phyloP scores from a whole-genome alignment of 2,797 vertebrate genomes.

The Microctenopoma stevenorrisi region DNA sequence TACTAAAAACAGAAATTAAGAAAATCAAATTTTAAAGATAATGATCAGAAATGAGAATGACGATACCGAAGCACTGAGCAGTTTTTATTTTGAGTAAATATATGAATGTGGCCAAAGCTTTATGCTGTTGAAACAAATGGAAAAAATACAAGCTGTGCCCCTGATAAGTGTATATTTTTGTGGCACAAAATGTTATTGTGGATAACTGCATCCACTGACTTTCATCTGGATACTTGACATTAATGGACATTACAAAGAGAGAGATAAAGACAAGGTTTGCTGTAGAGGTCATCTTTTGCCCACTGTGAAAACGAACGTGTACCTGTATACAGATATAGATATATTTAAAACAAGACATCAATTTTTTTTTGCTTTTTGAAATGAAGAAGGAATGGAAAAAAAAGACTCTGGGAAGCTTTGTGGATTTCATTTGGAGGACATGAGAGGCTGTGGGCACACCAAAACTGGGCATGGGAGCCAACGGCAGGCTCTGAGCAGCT shows the following conservation, averaged over 20 bases:
- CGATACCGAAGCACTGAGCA: slow-evolving; percentile 88
- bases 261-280: slow-evolving; percentile 84
- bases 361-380: slow-evolving; percentile 80
- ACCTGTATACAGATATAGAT: slow-evolving; percentile 91
- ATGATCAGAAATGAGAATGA: slow-evolving; percentile 69
- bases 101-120: slow-evolving; percentile 97
- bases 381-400: slow-evolving; percentile 83
- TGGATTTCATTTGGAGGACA: slow-evolving; percentile 89
- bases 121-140: slow-evolving; percentile 87
- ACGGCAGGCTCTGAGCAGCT: slow-evolving; percentile 81
- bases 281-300: slow-evolving; percentile 91
- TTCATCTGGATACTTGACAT: slow-evolving; percentile 89
- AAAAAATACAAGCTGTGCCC: slow-evolving; percentile 79
- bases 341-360: slow-evolving; percentile 93
- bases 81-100: slow-evolving; percentile 89
- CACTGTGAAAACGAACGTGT: slow-evolving; percentile 95
- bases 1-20: slow-evolving; percentile 74
- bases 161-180: slow-evolving; percentile 86
- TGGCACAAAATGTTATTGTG: slow-evolving; percentile 79
- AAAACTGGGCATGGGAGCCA: slow-evolving; percentile 84
- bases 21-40: slow-evolving; percentile 72
- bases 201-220: slow-evolving; percentile 81
- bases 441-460: slow-evolving; percentile 84
- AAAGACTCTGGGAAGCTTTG: slow-evolving; percentile 89
- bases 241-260: slow-evolving; percentile 84